Evolutionary conservation across 2,113 vertebrate species (phyloP), one percentile per base, ranked within the genome.

Genomic region (Halichoerus grypus): DNA sequence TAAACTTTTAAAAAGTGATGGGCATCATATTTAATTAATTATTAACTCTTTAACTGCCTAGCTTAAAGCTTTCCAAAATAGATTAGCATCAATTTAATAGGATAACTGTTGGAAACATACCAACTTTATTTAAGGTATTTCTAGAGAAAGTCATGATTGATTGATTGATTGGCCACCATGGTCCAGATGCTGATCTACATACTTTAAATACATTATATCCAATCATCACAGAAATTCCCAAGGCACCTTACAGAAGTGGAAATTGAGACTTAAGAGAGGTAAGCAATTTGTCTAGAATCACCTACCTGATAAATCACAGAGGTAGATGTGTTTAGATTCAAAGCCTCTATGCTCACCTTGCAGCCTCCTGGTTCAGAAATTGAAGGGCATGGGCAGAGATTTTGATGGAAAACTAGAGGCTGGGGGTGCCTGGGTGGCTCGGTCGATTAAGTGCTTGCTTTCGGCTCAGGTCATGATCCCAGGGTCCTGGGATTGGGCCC

Each of bases 61-160:
- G 16, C 10, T 63, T 65, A 91, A 76, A 81, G 39, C 22, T 63
- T 92, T 39, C 59, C 49, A 83, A 76, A 87, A 86, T 33, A 92
- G 8, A 42, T 33, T 63, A 83, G 12, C 21, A 81, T 59, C 67
- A 39, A 31, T 57, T 63, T 76, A 63, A 81, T n/a, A 92, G 49
- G 28, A 86, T 26, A 65, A 26, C 22, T 16, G 26, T 42, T 42
- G 57, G 36, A 59, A 92, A 88, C 3, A 33, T 28, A 88, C 22
- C 39, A 76, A 51, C 28, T 92, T 92, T 94, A 91, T n/a, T 59
- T 46, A 85, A 88, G 39, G 31, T 42, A 71, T 89, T 89, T 55
- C 81, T 65, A 85, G 89, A 94, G 79, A 42, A 91, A 77, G 19
- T 59, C 88, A 67, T 12, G 59, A 76, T 42, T 18, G 76, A 77